Percentiles rank a stretch among this genome's conserved stretches.
These are phyloP conservation scores for Trichechus manatus DNA, from an alignment of 2,113 vertebrate species.

Conservation along the genomic window DNA sequence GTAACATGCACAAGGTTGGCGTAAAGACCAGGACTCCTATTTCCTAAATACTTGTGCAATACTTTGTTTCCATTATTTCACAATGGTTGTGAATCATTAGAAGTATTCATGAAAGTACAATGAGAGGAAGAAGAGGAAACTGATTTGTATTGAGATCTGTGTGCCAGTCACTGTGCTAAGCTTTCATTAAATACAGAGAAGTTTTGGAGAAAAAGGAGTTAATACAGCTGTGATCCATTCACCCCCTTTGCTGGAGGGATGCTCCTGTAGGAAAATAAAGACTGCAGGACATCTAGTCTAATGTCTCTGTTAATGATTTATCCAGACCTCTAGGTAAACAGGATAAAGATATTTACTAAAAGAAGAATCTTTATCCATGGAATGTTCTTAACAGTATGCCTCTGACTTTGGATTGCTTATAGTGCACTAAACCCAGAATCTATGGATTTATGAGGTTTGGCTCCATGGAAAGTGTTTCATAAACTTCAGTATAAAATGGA, in stretches of 20 bases:
- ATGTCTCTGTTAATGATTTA: neutral
- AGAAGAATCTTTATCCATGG: neutral
- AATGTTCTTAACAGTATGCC: neutral
- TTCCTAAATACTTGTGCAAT: neutral
- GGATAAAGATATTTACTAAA: conserved; percentile 15
- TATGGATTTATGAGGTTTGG: neutral
- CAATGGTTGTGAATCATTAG: neutral
- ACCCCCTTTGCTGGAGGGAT: neutral
- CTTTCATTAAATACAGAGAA: neutral
- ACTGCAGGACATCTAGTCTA: neutral
- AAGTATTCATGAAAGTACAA: neutral
- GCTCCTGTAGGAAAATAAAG: neutral
- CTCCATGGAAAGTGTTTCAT: neutral
- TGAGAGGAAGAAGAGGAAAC: neutral
- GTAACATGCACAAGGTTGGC: neutral
- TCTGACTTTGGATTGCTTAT: neutral
- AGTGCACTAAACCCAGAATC: neutral
- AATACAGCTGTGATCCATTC: neutral
- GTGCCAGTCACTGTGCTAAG: neutral
- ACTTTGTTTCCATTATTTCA: neutral
- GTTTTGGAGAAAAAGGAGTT: neutral
- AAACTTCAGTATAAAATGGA: neutral
- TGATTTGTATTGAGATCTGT: neutral
- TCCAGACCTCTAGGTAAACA: neutral
- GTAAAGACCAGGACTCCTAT: neutral